Base-by-base conservation (phyloP, 2,888 invertebrate genomes). In the Polyploca ridens region DNA sequence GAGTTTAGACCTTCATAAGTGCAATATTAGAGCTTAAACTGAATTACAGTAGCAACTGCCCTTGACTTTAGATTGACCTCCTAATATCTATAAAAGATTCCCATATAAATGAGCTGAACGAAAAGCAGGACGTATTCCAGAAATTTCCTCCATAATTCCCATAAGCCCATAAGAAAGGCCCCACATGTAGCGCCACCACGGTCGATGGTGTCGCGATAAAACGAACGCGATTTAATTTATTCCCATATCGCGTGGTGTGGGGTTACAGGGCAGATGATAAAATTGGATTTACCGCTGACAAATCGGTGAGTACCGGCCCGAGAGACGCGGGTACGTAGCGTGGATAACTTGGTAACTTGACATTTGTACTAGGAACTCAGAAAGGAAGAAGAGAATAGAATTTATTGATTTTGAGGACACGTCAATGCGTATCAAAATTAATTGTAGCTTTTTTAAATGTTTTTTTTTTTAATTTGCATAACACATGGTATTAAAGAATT, bases 211-310 rank as follows among this genome's bases (percentile, higher is more conserved):
- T 70, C 66, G 62, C 62, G 69, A 73, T 70, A 70, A 46, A 70
- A 68, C 64, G 33, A 66, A 69, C 65, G 65, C 72, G 72, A 76
- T 77, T 75, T 84, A 85, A 81, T 84, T 81, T 85, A 86, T 85
- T 74, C 80, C 74, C 71, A 64, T 69, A 73, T 66, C 76, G 70
- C 65, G 33, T 64, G 85, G 87, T 86, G 87, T 87, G 76, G 66
- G 79, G 81, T 87, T 85, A 83, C 85, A 69, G 66, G 70, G 70
- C 64, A 63, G 64, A 41, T 58, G 69, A 68, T 72, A 74, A 76
- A 78, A 79, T 76, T 81, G 80, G 78, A 78, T 82, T 81, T 79
- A 80, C 75, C 74, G 74, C 73, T 76, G 83, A 80, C 78, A 81
- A 80, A 81, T 81, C 77, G 80, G 65, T 72, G 65, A 69, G 65